Evolutionary conservation across 2,888 invertebrate genomes (phyloP).

Genomic region (Patella ulyssiponensis): DNA sequence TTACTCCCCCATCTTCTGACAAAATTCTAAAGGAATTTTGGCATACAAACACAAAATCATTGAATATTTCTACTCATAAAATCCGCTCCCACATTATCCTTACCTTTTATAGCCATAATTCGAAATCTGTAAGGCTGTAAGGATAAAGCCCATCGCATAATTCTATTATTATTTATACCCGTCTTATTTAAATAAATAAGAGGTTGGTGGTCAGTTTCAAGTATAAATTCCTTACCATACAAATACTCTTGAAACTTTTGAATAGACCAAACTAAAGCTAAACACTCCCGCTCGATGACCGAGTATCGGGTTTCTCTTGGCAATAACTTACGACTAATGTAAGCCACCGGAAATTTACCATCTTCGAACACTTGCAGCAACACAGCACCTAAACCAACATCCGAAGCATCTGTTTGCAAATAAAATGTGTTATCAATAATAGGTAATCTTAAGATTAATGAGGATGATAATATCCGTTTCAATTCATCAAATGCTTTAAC

Average conservation of each 20-base stretch:
- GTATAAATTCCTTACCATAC: background rate
- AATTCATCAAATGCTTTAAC: slow-evolving; percentile 32
- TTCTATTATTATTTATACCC: background rate
- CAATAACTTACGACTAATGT: slow-evolving; percentile 40
- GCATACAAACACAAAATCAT: background rate
- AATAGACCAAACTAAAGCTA: slow-evolving; percentile 11
- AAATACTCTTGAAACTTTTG: slow-evolving; percentile 6
- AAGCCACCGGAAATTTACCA: slow-evolving; percentile 39
- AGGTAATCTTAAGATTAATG: slow-evolving; percentile 39
- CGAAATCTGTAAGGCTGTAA: background rate
- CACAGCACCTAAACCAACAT: slow-evolving; percentile 43
- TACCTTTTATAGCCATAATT: background rate
- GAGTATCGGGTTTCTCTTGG: slow-evolving; percentile 33
- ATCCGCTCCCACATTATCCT: background rate
- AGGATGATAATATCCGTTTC: slow-evolving; percentile 22
- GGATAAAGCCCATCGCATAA: background rate
- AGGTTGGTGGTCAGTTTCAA: slow-evolving; percentile 4
- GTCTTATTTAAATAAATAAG: background rate
- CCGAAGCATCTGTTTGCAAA: slow-evolving; percentile 43
- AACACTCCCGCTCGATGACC: background rate
- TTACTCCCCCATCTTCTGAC: background rate
- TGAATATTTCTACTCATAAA: background rate
- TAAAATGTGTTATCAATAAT: slow-evolving; percentile 31
- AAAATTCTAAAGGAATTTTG: background rate
- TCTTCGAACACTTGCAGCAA: slow-evolving; percentile 37